Percentiles rank a stretch among this genome's conserved stretches.
Evolutionary conservation across 92 coral and sea anemone genomes (phyloP).

Genomic region (Isaurus tuberculatus): DNA sequence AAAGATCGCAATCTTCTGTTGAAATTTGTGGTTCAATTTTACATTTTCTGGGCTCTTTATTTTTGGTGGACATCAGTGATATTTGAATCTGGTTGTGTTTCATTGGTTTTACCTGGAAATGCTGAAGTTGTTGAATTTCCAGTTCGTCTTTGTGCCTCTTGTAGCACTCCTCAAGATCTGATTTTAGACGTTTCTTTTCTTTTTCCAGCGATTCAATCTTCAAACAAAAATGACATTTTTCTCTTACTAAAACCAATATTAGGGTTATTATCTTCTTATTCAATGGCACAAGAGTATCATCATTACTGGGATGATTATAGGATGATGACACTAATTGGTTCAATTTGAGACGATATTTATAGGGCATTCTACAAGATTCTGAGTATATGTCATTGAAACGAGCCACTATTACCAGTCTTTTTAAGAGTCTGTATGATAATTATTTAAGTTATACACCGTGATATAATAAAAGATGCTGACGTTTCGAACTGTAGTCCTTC

Average conservation of each 20-base stretch:
- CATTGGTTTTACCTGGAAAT: constrained; percentile 77
- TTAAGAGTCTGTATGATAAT: no score
- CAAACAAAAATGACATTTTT: not conserved
- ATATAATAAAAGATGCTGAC: no score
- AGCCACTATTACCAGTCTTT: no score
- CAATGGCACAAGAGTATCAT: not conserved
- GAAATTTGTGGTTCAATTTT: no score
- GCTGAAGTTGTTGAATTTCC: constrained; percentile 96
- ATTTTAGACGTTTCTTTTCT: constrained; percentile 89
- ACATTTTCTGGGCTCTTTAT: not conserved
- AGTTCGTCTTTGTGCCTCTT: constrained; percentile 95
- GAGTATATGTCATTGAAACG: no score
- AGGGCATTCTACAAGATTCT: no score
- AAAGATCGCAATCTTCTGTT: no score
- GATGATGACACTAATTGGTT: no score
- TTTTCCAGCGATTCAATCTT: constrained; percentile 85
- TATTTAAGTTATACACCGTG: no score
- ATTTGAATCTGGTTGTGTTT: not conserved
- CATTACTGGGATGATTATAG: no score
- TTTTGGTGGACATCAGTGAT: not conserved
- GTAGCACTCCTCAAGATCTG: constrained; percentile 89
- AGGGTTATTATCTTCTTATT: not conserved
- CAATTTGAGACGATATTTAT: no score
- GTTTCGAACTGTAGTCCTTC: no score
- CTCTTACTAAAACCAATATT: not conserved